These are phyloP conservation scores for Gryon sp. DNA, from an alignment of 1,140 invertebrate genomes.

Conservation along the genomic window DNA sequence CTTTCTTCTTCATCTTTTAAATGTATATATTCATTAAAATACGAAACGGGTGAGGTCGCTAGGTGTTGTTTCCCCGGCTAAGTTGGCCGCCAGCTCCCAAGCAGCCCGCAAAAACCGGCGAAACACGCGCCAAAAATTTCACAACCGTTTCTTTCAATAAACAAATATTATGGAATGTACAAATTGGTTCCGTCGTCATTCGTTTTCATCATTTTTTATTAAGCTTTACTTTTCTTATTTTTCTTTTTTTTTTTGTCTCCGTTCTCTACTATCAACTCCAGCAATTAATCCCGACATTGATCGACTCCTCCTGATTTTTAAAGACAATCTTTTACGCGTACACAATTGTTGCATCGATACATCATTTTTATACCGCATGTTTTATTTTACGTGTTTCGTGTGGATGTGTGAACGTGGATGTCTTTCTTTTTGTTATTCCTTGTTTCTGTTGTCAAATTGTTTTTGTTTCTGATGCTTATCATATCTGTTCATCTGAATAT, in stretches of 20 bases:
- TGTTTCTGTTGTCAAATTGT: neutral
- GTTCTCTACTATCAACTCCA: slow-evolving; percentile 13
- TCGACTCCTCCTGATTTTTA: slow-evolving; percentile 43
- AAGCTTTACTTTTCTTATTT: slow-evolving; percentile 4
- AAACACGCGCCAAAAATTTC: neutral
- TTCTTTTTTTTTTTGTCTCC: slow-evolving; percentile 43
- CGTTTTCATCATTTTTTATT: slow-evolving; percentile 1
- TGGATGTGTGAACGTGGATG: slow-evolving; percentile 27
- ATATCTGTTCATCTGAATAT: slow-evolving; percentile 20
- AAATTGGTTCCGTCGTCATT: slow-evolving; percentile 78
- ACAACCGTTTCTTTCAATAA: slow-evolving; percentile 37
- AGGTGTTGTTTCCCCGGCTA: neutral
- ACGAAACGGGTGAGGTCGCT: slow-evolving; percentile 54
- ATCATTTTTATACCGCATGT: neutral
- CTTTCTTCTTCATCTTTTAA: no score
- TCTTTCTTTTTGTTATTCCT: neutral
- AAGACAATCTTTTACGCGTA: slow-evolving; percentile 34
- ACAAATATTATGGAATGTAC: slow-evolving; percentile 85
- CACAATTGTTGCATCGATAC: slow-evolving; percentile 26
- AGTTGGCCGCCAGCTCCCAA: slow-evolving; percentile 31
- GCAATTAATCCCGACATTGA: slow-evolving; percentile 46
- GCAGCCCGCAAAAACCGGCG: neutral
- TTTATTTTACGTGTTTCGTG: slow-evolving; percentile 19
- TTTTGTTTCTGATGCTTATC: neutral
- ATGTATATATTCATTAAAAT: slow-evolving; percentile 47